Evolutionary conservation across 2,797 vertebrate genomes (phyloP).

Genomic region (Schizopygopsis pylzovi): DNA sequence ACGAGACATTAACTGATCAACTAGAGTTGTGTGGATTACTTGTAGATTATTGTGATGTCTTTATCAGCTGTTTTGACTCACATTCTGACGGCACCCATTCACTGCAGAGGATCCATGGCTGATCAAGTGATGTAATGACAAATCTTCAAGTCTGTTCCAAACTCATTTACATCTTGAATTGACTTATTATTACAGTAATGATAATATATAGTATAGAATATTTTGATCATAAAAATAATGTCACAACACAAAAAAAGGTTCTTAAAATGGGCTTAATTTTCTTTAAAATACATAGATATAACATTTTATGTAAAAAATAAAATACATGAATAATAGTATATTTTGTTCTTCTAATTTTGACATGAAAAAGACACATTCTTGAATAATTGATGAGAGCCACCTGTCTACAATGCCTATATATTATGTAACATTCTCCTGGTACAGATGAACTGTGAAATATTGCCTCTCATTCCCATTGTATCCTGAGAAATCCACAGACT

Average conservation of each 20-base stretch:
- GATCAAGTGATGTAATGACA: too few relatives aligned
- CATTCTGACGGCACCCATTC: too few relatives aligned
- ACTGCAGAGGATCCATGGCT: too few relatives aligned
- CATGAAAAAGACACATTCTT: neutral
- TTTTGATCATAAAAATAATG: neutral
- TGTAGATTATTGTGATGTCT: too few relatives aligned
- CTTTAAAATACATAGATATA: neutral
- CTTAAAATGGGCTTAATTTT: neutral
- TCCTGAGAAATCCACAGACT: conserved; percentile 1
- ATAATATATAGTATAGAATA: neutral
- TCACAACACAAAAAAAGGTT: neutral
- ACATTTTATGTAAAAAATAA: neutral
- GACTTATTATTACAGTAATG: neutral
- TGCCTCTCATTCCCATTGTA: neutral
- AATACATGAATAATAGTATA: neutral
- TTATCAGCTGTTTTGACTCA: too few relatives aligned
- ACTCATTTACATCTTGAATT: too few relatives aligned
- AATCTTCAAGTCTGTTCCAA: too few relatives aligned
- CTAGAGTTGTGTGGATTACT: too few relatives aligned
- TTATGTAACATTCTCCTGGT: conserved; percentile 2
- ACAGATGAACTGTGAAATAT: conserved; percentile 23
- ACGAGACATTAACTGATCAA: too few relatives aligned
- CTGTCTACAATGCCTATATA: neutral
- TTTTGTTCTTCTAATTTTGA: neutral
- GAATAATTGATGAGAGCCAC: neutral